phyloP scores from a whole-genome alignment of 37 sponge, comb jelly and placozoan species.

The Aphrocallistes beatrix region DNA sequence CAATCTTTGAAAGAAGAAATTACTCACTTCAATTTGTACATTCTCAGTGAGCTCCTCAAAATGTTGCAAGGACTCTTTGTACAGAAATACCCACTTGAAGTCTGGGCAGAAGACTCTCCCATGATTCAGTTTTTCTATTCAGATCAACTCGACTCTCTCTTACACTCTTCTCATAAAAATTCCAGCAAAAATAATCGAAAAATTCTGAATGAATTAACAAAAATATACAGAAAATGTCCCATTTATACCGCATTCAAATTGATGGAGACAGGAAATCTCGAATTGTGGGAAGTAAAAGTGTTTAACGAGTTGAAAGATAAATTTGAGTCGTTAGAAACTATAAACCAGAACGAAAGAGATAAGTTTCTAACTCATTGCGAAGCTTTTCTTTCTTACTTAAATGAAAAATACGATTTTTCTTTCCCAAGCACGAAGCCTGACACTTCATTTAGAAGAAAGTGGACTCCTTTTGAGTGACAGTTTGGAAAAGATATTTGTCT shows the following conservation, averaged over 20 bases:
- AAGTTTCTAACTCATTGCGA: not conserved
- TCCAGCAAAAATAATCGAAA: not conserved
- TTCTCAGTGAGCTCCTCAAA: not conserved
- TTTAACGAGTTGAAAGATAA: not conserved
- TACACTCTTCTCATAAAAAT: not conserved
- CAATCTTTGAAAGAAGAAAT: not conserved
- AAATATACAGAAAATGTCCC: not conserved
- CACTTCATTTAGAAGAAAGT: slow-evolving; percentile 13
- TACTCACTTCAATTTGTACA: not conserved
- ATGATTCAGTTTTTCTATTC: not conserved
- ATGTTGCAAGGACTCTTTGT: not conserved
- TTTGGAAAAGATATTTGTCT: too few relatives aligned
- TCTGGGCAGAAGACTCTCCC: slow-evolving; percentile 4
- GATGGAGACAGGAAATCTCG: not conserved
- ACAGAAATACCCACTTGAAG: slow-evolving; percentile 8
- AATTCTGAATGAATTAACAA: not conserved
- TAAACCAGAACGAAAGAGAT: not conserved
- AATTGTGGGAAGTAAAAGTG: not conserved
- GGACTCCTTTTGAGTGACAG: too few relatives aligned
- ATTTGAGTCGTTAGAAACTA: not conserved
- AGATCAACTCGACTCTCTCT: not conserved
- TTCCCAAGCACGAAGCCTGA: not conserved
- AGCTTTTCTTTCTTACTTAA: not conserved
- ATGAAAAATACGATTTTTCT: not conserved
- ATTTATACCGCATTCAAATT: not conserved